Percentiles rank a stretch among this genome's conserved stretches.
These are phyloP conservation scores for Neodiprion fabricii DNA, from an alignment of 1,140 invertebrate species.

Conservation along the genomic window DNA sequence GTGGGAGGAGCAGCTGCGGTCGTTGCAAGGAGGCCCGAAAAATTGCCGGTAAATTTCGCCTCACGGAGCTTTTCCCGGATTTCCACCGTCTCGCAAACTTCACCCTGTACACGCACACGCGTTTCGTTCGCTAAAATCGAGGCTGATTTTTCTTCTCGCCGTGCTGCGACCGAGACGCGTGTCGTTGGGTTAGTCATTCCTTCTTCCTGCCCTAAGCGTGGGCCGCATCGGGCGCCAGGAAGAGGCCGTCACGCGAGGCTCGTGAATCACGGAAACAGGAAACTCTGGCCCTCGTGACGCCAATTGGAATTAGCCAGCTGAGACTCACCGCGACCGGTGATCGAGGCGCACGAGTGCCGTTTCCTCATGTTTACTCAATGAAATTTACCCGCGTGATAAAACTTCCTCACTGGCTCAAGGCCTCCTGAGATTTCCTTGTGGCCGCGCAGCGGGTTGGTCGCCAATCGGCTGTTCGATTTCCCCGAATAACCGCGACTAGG, in stretches of 20 bases:
- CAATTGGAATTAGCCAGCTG: constrained; percentile 37
- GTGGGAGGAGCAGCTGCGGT: neutral
- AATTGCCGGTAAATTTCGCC: neutral
- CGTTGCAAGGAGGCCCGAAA: neutral
- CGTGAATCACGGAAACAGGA: constrained; percentile 45
- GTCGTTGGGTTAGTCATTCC: constrained; percentile 31
- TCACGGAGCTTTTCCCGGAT: too few relatives aligned
- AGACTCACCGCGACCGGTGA: neutral
- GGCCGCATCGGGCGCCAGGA: constrained; percentile 35
- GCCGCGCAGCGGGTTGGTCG: too few relatives aligned
- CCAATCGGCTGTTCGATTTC: too few relatives aligned
- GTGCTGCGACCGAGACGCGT: constrained; percentile 33
- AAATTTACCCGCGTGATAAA: neutral
- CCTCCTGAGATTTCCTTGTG: too few relatives aligned
- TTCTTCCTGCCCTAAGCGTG: constrained; percentile 17
- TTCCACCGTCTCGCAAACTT: too few relatives aligned
- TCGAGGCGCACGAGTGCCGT: neutral
- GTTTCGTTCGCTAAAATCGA: too few relatives aligned
- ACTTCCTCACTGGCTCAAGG: too few relatives aligned
- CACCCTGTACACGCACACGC: too few relatives aligned
- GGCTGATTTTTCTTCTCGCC: neutral
- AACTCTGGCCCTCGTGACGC: constrained; percentile 39
- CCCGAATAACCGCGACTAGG: too few relatives aligned
- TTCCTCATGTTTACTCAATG: neutral
- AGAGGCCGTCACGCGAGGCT: constrained; percentile 43